These are phyloP conservation scores for Centropyge bicolor DNA, from an alignment of 2,797 vertebrate genomes.

Conservation along the genomic window DNA sequence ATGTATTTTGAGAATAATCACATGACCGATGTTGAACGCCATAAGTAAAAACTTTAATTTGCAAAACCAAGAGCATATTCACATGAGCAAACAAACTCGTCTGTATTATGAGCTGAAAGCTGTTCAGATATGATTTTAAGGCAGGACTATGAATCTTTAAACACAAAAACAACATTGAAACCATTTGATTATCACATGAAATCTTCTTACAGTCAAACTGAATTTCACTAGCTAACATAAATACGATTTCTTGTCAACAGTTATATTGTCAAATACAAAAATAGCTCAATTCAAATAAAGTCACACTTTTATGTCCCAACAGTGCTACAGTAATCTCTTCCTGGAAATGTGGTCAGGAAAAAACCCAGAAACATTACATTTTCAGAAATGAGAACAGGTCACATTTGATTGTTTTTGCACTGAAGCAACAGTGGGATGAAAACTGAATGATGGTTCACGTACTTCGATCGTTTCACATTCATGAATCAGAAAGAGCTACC, in stretches of 20 bases:
- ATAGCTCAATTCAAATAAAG: slow-evolving; percentile 64
- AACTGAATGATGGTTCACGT: slow-evolving; percentile 71
- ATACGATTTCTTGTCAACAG: slow-evolving; percentile 52
- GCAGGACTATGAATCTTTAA: slow-evolving; percentile 33
- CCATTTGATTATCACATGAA: slow-evolving; percentile 9
- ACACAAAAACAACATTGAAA: slow-evolving; percentile 35
- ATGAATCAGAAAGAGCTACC: slow-evolving; percentile 64
- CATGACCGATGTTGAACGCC: slow-evolving; percentile 19
- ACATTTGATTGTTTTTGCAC: slow-evolving; percentile 55
- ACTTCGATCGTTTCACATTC: slow-evolving; percentile 77
- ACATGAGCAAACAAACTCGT: slow-evolving; percentile 35
- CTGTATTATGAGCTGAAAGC: slow-evolving; percentile 45
- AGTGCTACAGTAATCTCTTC: slow-evolving; percentile 41
- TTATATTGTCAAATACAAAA: slow-evolving; percentile 59
- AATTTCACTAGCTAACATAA: slow-evolving; percentile 64
- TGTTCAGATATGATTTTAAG: slow-evolving; percentile 49
- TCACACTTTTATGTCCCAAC: slow-evolving; percentile 31
- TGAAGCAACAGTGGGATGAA: slow-evolving; percentile 48
- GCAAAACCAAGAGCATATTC: slow-evolving; percentile 52
- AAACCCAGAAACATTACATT: slow-evolving; percentile 25
- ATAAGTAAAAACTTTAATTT: slow-evolving; percentile 76
- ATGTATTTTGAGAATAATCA: slow-evolving; percentile 2
- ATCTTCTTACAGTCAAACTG: slow-evolving; percentile 22
- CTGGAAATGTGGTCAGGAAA: slow-evolving; percentile 10
- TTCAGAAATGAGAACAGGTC: slow-evolving; percentile 45